These are phyloP conservation scores for Pectinophora gossypiella DNA, from an alignment of 1,140 invertebrate genomes.

Conservation along the genomic window DNA sequence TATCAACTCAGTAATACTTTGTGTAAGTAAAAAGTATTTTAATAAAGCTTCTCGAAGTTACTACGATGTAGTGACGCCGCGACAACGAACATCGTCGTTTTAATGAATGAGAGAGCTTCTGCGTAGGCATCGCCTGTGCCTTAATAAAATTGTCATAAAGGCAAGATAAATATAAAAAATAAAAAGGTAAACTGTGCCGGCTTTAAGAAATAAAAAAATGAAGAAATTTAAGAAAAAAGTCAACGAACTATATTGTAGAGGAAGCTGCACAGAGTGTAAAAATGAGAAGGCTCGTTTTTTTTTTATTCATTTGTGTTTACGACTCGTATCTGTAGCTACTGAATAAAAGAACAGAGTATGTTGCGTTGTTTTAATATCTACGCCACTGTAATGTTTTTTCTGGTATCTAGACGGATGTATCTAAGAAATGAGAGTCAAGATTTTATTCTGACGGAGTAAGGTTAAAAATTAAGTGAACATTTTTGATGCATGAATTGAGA, in stretches of 20 bases:
- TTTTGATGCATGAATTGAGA: too few species aligned
- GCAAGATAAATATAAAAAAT: constrained; percentile 52
- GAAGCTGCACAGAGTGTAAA: constrained; percentile 18
- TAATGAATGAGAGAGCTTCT: constrained; percentile 52
- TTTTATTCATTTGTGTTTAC: background rate
- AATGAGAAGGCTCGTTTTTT: constrained; percentile 8
- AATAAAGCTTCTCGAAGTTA: background rate
- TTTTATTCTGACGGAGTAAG: too few species aligned
- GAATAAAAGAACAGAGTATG: background rate
- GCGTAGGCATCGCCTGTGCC: constrained; percentile 46
- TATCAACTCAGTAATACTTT: background rate
- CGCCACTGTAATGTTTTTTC: too few species aligned
- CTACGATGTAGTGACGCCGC: background rate
- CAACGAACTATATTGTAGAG: constrained; percentile 37
- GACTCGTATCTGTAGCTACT: background rate
- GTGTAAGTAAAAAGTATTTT: background rate
- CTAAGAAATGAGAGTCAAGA: too few species aligned
- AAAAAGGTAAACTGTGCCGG: constrained; percentile 29
- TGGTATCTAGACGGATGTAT: too few species aligned
- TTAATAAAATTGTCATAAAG: constrained; percentile 69
- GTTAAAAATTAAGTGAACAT: too few species aligned
- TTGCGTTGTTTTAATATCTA: too few species aligned
- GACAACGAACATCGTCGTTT: constrained; percentile 15
- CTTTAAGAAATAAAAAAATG: constrained; percentile 31
- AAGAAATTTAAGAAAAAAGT: constrained; percentile 27